Base-by-base conservation (phyloP, 2,888 invertebrate genomes). In the Pomacea canaliculata region DNA sequence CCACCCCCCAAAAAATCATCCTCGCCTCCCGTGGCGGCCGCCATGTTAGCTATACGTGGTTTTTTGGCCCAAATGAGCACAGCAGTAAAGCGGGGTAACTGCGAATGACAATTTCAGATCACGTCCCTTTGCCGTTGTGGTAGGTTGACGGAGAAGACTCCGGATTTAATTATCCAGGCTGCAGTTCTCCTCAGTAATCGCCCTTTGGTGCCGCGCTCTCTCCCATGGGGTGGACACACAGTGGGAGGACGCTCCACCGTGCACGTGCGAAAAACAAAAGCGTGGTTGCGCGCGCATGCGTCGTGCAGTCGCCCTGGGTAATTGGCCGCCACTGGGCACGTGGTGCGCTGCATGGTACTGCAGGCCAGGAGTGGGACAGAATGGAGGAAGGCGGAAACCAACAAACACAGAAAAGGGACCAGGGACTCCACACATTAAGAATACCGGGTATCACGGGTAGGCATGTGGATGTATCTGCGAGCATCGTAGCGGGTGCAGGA, bases 231-330 rank as follows among this genome's bases (percentile, higher is more conserved):
- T 18, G 37, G 12, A 37, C 27, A 16, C n/a, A 13, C 37, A 27
- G 66, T 27, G 51, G 73, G 66, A 63, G 65, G 37, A 66, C 73
- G 73, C 73, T 73, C 9, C 67, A 66, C 12, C 65, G 73, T 51
- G 73, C 73, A 73, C 73, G 73, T 73, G 73, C 73, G 37, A 66
- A 66, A 73, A 73, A 73, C 73, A 67, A 73, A 73, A 73, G 73
- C 49, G 37, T 51, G 73, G 49, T 18, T 56, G 73, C 73, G 37
- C 7, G 66, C 73, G 49, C 73, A 63, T 73, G 73, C 66, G 27
- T n/a, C n/a, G 19, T 49, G 19, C n/a, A 8, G 5, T 49, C 19
- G 49, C 27, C 56, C 27, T 56, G 66, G 59, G 48, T 73, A 66
- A 67, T 73, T 73, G 66, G 65, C 27, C 19, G 12, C 23, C 19